phyloP scores from a whole-genome alignment of 2,888 invertebrate genomes.

The Leucozona laternaria region DNA sequence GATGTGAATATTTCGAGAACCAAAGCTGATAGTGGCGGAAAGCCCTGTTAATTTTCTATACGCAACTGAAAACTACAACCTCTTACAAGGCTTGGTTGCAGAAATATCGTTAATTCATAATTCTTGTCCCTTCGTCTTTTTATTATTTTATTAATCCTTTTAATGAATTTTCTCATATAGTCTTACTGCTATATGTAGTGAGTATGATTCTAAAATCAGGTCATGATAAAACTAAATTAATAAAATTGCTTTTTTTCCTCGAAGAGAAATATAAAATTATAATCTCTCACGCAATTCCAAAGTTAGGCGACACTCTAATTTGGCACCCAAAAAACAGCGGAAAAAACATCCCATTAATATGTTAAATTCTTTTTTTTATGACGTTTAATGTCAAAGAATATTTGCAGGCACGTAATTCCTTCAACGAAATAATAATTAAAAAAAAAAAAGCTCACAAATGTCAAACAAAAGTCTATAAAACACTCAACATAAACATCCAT shows the following conservation, averaged over 20 bases:
- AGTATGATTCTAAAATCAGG: neutral
- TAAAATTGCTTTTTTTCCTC: neutral
- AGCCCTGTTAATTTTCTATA: no score
- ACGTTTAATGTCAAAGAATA: neutral
- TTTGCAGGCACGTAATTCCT: neutral
- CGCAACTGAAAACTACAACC: no score
- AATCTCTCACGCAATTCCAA: conserved; percentile 2
- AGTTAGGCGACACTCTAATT: neutral
- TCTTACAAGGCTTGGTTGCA: no score
- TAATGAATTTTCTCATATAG: neutral
- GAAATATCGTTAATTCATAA: no score
- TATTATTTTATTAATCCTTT: neutral
- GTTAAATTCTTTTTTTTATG: neutral
- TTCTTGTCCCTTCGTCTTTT: no score
- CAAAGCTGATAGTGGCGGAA: no score
- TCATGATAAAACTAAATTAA: neutral
- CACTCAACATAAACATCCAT: neutral
- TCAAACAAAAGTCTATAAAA: conserved; percentile 1
- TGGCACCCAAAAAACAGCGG: neutral
- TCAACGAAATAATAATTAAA: neutral
- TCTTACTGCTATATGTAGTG: neutral
- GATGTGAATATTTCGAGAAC: no score
- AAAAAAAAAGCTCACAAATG: neutral
- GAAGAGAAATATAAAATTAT: neutral
- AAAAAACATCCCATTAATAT: neutral